phyloP scores from a whole-genome alignment of 2,888 invertebrate genomes.

The Cepaea hortensis region DNA sequence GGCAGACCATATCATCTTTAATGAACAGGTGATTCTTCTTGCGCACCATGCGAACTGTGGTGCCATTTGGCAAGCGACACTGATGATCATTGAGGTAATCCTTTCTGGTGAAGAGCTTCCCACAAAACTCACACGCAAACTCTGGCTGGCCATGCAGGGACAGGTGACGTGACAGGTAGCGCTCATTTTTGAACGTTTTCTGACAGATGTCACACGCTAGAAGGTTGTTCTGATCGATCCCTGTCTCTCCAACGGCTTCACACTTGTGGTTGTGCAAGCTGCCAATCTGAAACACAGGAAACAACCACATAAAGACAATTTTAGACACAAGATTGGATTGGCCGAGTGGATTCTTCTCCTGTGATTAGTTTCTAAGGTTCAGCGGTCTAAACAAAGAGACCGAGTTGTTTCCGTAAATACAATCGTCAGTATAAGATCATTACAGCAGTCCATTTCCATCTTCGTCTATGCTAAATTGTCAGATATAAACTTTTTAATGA shows the following conservation, averaged over 20 bases:
- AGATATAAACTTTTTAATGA: not conserved
- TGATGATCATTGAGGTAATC: conserved; percentile 68
- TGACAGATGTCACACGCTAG: conserved; percentile 59
- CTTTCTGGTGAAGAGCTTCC: conserved; percentile 60
- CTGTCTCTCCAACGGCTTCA: conserved; percentile 44
- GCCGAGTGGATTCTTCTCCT: too few relatives aligned
- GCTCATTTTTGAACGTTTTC: conserved; percentile 63
- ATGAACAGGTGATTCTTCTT: conserved; percentile 56
- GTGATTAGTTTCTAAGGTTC: not conserved
- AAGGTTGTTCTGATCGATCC: conserved; percentile 34
- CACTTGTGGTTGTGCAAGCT: conserved; percentile 68
- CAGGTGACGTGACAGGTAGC: conserved; percentile 63
- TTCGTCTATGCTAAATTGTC: not conserved
- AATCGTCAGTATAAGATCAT: not conserved
- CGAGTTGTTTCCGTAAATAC: not conserved
- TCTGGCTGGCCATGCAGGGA: conserved; percentile 63
- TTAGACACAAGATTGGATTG: too few relatives aligned
- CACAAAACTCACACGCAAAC: conserved; percentile 66
- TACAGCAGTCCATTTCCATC: not conserved
- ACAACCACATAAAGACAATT: not conserved
- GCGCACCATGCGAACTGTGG: conserved; percentile 56
- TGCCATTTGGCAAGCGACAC: conserved; percentile 62
- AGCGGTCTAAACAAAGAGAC: not conserved
- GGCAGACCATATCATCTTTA: conserved; percentile 57
- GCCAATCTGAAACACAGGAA: conserved; percentile 53